A percentile compares a stretch with the other conserved stretches of the same genome.
These are phyloP conservation scores for Tretioscincus oriximinensis DNA, from an alignment of 2,113 vertebrate genomes.

Conservation along the genomic window DNA sequence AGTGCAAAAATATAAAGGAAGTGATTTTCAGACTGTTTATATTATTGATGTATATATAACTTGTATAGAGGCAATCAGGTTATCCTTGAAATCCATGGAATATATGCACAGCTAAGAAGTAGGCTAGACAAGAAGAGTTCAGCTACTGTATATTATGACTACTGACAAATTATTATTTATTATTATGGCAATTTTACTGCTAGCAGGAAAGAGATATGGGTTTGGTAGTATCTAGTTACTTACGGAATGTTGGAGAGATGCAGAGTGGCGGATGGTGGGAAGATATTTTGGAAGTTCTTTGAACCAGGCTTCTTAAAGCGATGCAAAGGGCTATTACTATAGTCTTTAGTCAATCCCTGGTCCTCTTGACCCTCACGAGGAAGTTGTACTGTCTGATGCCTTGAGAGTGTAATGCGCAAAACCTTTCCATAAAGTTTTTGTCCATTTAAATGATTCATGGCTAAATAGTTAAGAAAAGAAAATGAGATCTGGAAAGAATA, in stretches of 20 bases:
- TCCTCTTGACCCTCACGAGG: constrained; percentile 78
- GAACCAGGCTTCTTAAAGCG: constrained; percentile 84
- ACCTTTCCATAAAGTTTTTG: constrained; percentile 82
- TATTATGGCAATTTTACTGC: not conserved
- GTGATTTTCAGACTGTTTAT: not conserved
- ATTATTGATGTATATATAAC: not conserved
- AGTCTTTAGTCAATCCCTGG: constrained; percentile 83
- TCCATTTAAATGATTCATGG: constrained; percentile 82
- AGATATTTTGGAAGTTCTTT: constrained; percentile 83
- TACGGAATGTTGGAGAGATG: constrained; percentile 89
- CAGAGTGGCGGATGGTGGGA: constrained; percentile 83
- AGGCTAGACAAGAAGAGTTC: no score
- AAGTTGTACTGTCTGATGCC: constrained; percentile 79
- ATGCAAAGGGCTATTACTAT: constrained; percentile 81
- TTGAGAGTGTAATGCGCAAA: constrained; percentile 78
- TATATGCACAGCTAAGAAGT: not conserved
- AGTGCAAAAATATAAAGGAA: not conserved
- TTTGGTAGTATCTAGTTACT: constrained; percentile 58
- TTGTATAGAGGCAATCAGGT: not conserved
- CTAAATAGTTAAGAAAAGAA: constrained; percentile 55
- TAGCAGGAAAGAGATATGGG: not conserved
- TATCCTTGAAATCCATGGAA: not conserved
- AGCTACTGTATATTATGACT: no score
- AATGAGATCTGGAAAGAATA: constrained; percentile 1
- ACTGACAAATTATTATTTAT: not conserved